phyloP scores from a whole-genome alignment of 2,888 invertebrate species.

The Leptura quadrifasciata region DNA sequence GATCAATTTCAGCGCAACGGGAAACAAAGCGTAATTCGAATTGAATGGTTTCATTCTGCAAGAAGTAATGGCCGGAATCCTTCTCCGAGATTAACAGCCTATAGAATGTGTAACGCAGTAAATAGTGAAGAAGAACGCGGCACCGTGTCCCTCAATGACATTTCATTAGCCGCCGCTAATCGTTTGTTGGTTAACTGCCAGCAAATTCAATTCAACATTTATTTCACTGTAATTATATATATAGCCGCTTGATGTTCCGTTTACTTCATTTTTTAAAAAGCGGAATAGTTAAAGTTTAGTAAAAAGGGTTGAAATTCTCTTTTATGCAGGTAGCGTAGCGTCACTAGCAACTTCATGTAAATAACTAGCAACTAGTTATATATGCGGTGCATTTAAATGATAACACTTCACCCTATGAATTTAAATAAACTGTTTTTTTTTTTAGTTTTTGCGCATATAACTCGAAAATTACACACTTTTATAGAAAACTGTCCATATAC shows the following conservation, averaged over 20 bases:
- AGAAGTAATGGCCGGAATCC: constrained; percentile 24
- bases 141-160: constrained; percentile 59
- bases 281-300: no score
- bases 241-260: constrained; percentile 24
- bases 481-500: no score
- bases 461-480: no score
- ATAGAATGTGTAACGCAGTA: constrained; percentile 55
- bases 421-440: no score
- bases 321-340: no score
- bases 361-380: no score
- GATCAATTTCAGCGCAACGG: constrained; percentile 1
- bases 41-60: constrained; percentile 34
- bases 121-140: constrained; percentile 56
- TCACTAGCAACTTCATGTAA: no score
- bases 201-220: constrained; percentile 51
- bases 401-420: no score
- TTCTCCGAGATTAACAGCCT: constrained; percentile 50
- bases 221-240: constrained; percentile 49
- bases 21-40: constrained; percentile 33
- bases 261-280: constrained; percentile 15
- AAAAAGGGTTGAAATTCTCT: no score
- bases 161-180: constrained; percentile 69
- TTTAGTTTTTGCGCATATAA: no score
- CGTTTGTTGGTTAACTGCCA: constrained; percentile 66
- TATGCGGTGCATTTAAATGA: no score